Evolutionary conservation across 1,140 invertebrate genomes (phyloP).

Genomic region (Sitophilus oryzae): DNA sequence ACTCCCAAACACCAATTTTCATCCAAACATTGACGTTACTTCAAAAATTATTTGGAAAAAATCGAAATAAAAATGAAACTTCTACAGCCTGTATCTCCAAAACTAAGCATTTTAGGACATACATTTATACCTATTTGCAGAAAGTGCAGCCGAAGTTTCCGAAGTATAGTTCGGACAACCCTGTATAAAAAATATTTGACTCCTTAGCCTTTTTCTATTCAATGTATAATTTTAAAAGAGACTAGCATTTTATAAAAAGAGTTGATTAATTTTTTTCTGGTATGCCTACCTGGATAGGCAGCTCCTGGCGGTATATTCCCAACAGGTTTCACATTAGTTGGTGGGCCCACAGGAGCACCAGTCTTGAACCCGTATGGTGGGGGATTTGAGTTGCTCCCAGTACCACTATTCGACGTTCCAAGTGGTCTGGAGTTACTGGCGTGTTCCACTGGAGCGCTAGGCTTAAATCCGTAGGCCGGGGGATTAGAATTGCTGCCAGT

Average conservation of each 20-base stretch:
- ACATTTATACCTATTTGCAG: neutral
- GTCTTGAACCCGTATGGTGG: conserved; percentile 10
- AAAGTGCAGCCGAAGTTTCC: too few relatives aligned
- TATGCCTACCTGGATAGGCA: conserved; percentile 13
- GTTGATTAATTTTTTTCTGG: too few relatives aligned
- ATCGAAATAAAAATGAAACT: too few relatives aligned
- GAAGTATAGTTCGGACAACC: too few relatives aligned
- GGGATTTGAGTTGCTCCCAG: neutral
- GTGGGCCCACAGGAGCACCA: conserved; percentile 6
- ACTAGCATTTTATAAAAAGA: too few relatives aligned
- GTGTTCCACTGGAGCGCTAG: conserved; percentile 13
- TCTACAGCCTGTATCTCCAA: too few relatives aligned
- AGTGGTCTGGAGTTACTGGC: neutral
- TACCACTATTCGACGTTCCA: conserved; percentile 5
- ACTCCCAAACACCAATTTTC: too few relatives aligned
- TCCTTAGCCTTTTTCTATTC: neutral
- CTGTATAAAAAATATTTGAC: too few relatives aligned
- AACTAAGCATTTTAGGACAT: too few relatives aligned
- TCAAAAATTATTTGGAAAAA: too few relatives aligned
- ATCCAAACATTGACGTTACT: too few relatives aligned
- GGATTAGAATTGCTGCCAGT: neutral
- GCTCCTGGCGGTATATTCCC: conserved; percentile 15
- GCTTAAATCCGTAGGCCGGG: neutral
- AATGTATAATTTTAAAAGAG: too few relatives aligned
- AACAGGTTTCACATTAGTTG: conserved; percentile 9